These are phyloP conservation scores for Argopecten irradians DNA, from an alignment of 1,140 invertebrate genomes.

Conservation along the genomic window DNA sequence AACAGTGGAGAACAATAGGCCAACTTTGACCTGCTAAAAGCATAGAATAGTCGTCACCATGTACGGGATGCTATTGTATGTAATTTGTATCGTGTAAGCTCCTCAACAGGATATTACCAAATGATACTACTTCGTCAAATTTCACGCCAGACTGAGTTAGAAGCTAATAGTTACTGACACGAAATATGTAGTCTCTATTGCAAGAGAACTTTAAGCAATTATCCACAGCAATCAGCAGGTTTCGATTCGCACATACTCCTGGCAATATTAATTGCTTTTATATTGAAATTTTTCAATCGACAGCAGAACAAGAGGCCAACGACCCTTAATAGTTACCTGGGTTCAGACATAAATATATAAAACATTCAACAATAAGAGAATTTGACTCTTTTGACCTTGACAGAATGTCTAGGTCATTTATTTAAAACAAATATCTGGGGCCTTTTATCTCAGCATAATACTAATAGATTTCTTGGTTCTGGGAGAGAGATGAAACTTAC, in stretches of 20 bases:
- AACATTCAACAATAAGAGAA: no score
- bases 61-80: background rate
- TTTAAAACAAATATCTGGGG: no score
- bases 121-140: background rate
- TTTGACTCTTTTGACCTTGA: no score
- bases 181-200: background rate
- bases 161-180: background rate
- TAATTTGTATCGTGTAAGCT: background rate
- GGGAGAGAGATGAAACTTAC: no score
- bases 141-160: background rate
- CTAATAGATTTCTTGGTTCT: no score
- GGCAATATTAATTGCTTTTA: constrained; percentile 8
- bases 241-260: background rate
- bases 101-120: background rate
- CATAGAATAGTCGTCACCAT: background rate
- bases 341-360: no score
- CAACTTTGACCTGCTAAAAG: constrained; percentile 7
- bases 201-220: background rate
- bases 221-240: background rate
- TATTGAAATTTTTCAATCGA: background rate
- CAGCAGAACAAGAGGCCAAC: background rate
- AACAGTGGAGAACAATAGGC: background rate
- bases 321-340: no score
- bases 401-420: no score
- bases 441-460: no score